phyloP scores from a whole-genome alignment of 2,888 invertebrate genomes.

The Hyalella azteca region DNA sequence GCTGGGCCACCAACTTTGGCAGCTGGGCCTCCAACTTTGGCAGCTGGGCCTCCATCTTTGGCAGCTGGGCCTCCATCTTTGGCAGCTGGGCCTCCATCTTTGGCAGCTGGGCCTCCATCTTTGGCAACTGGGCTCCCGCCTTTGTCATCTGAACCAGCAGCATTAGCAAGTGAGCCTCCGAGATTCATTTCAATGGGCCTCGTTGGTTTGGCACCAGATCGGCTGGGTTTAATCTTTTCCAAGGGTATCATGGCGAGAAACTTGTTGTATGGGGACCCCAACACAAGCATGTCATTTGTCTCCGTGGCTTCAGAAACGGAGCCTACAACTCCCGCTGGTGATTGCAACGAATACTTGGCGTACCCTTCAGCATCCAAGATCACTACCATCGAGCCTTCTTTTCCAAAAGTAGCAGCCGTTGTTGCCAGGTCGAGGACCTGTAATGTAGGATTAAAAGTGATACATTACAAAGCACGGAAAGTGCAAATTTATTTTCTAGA shows the following conservation, averaged over 20 bases:
- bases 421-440: not conserved
- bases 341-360: not conserved
- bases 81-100: too few species aligned
- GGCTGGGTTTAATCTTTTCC: not conserved
- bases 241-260: not conserved
- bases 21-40: too few species aligned
- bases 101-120: too few species aligned
- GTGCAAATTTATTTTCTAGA: too few species aligned
- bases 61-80: too few species aligned
- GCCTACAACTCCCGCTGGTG: not conserved
- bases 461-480: too few species aligned
- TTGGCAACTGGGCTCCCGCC: too few species aligned
- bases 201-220: not conserved
- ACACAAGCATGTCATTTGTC: not conserved
- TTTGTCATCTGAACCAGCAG: too few species aligned
- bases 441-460: not conserved
- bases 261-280: slow-evolving; percentile 26
- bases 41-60: too few species aligned
- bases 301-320: not conserved
- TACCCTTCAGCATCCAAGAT: not conserved
- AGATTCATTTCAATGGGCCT: too few species aligned
- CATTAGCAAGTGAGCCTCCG: too few species aligned
- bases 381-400: not conserved
- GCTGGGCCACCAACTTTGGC: too few species aligned
- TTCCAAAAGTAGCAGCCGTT: not conserved